Evolutionary conservation across 1,140 invertebrate species (phyloP), one percentile per base, ranked within the genome.

Genomic region (Drosophila athabasca): DNA sequence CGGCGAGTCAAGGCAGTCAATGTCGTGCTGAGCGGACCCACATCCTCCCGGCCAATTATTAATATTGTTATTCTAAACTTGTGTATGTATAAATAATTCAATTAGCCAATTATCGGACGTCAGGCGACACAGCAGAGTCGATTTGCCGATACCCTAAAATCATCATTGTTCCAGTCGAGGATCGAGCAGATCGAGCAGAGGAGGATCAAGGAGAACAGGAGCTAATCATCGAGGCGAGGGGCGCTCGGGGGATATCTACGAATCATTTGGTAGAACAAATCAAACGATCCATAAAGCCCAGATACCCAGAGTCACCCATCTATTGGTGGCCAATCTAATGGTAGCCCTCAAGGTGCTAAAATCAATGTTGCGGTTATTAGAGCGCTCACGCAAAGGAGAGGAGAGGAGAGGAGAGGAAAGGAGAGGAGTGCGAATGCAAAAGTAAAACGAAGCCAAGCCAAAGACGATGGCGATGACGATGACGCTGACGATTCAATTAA

Each of bases 351-450:
- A 70, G 67, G 67, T 50, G 51, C 45, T 43, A 49, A 62, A 87
- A 85, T 85, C 82, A 87, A 87, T 87, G 81, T 85, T 85, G 74
- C 71, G 87, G 59, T 85, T 85, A 85, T 85, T 85, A 85, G 81
- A 85, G 81, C 78, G 81, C 81, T 81, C 46, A 76, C 8, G 3
- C 35, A 13, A 11, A 39, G 35, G 35, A 39, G 35, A 13, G 35
- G 17, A 19, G 17, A 1, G 17, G 1, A 19, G 17, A 19, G 17
- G 17, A 19, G 17, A 19, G 17, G 1, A 19, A 1, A 19, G 17
- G 17, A 19, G 35, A 39, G 35, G 35, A 39, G 35, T 39, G 35
- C 35, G 35, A 39, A 39, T 39, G 35, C 3, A 66, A 54, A 64
- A 69, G 44, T 62, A 70, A 85, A 85, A 77, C 73, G 72, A 45